A percentile compares a stretch with the other conserved stretches of the same genome.
Evolutionary conservation across 2,113 vertebrate species (phyloP).

Genomic region (Stegostoma tigrinum): DNA sequence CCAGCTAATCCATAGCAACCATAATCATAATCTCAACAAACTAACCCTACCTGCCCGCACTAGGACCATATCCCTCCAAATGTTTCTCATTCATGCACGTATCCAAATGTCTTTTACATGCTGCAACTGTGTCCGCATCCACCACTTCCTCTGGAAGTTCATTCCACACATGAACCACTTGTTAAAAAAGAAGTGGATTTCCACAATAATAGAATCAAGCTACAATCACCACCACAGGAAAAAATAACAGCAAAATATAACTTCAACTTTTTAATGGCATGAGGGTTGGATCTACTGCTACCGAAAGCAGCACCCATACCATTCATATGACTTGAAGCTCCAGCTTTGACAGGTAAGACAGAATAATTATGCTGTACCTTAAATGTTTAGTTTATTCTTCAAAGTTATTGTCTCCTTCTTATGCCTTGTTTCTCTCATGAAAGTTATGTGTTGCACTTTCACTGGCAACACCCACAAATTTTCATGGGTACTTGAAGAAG

Average conservation of each 20-base stretch:
- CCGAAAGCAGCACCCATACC: background rate
- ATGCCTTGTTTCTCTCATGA: background rate
- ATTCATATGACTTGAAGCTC: background rate
- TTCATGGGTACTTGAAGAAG: background rate
- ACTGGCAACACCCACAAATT: background rate
- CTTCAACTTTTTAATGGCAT: background rate
- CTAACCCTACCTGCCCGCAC: no score
- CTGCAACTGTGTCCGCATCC: no score
- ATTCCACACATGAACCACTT: no score
- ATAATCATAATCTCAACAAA: no score
- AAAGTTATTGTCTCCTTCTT: background rate
- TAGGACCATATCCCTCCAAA: no score
- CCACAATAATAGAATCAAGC: background rate
- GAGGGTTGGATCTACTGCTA: background rate
- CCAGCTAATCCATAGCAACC: no score
- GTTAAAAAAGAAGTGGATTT: no score
- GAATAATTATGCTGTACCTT: background rate
- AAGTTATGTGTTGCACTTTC: background rate
- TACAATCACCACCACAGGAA: background rate
- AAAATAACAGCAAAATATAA: background rate
- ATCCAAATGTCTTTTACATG: no score
- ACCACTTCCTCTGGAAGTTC: no score
- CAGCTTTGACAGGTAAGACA: background rate
- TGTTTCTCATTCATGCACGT: no score
- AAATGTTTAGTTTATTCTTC: background rate